Conservation (phyloP, 2,888 invertebrate genomes). For the Autographa gamma region DNA sequence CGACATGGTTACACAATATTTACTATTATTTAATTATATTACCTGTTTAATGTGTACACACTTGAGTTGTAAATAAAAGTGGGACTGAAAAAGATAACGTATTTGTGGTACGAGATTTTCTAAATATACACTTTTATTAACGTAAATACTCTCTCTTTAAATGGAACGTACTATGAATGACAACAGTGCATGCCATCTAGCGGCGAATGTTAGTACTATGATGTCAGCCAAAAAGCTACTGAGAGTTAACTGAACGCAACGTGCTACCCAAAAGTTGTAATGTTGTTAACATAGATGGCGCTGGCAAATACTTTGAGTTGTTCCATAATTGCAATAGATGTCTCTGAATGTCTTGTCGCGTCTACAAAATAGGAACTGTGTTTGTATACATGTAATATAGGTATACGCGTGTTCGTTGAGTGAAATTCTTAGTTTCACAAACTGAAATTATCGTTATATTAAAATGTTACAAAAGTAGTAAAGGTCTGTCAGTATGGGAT, state of each 20-base stretch:
- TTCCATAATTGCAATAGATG: neutral
- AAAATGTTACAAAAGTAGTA: too few relatives aligned
- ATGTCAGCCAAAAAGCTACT: neutral
- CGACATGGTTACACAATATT: neutral
- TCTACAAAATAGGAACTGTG: too few relatives aligned
- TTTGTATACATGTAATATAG: too few relatives aligned
- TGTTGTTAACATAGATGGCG: conserved; percentile 1
- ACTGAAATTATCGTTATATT: too few relatives aligned
- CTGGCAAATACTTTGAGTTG: neutral
- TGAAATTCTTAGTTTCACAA: too few relatives aligned
- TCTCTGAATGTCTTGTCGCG: neutral
- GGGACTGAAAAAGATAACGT: neutral
- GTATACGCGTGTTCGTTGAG: too few relatives aligned
- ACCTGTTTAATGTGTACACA: neutral
- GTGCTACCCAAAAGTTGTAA: conserved; percentile 5
- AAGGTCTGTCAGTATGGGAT: too few relatives aligned
- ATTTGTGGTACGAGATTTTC: neutral
- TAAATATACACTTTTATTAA: neutral
- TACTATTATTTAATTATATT: too few relatives aligned
- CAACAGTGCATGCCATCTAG: conserved; percentile 33
- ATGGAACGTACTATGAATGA: neutral
- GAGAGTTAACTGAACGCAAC: neutral
- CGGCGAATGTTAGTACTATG: conserved; percentile 6
- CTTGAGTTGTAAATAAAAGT: neutral
- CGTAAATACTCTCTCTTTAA: neutral